These are phyloP conservation scores for Chrysolina haemoptera DNA, from an alignment of 2,888 invertebrate species.

Conservation along the genomic window DNA sequence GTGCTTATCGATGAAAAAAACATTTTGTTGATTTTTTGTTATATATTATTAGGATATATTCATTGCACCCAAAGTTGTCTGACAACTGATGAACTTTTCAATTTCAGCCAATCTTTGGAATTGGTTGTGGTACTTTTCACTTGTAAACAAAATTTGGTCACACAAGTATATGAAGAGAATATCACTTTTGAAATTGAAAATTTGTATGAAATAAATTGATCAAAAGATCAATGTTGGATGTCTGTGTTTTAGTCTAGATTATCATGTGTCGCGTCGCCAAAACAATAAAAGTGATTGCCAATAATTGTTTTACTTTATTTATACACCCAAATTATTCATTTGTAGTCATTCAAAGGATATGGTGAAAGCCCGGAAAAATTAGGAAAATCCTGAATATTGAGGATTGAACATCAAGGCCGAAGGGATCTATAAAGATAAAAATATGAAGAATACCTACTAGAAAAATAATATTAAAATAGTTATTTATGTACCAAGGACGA, in stretches of 20 bases:
- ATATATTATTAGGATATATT: no score
- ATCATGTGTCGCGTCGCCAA: conserved; percentile 7
- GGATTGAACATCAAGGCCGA: no score
- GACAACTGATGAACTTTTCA: no score
- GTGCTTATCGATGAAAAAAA: neutral
- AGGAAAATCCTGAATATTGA: no score
- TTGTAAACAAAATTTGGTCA: neutral
- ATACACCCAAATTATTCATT: neutral
- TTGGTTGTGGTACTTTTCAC: neutral
- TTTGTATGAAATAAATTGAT: neutral
- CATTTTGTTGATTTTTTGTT: neutral
- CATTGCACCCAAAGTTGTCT: no score
- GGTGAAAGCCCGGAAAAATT: no score
- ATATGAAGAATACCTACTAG: no score
- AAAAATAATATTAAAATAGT: no score
- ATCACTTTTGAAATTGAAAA: neutral
- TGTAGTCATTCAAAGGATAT: no score
- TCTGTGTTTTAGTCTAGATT: conserved; percentile 15
- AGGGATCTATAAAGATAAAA: no score
- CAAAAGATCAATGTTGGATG: neutral
- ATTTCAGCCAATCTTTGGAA: neutral
- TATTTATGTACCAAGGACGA: no score
- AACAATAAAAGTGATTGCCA: conserved; percentile 13
- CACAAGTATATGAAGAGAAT: neutral
- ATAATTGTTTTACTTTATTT: neutral